phyloP scores from a whole-genome alignment of 2,113 vertebrate species.

The Siniperca chuatsi region DNA sequence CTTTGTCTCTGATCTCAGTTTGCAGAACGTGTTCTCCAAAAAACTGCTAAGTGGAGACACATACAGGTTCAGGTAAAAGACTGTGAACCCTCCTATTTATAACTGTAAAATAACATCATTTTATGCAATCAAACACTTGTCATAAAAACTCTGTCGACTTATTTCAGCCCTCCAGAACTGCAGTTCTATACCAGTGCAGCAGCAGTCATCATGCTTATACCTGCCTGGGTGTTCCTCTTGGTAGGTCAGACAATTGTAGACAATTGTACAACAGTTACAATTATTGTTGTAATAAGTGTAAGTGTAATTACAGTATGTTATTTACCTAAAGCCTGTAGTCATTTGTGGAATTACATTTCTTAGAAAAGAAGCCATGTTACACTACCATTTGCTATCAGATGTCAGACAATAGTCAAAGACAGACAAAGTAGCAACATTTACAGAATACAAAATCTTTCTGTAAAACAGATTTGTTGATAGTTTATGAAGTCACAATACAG shows the following conservation, averaged over 20 bases:
- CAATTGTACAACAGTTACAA: background rate
- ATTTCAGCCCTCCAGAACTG: constrained; percentile 90
- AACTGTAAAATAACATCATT: background rate
- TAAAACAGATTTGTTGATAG: too few species aligned
- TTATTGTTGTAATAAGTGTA: background rate
- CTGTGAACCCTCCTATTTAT: background rate
- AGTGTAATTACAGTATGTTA: background rate
- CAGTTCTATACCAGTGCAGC: constrained; percentile 98
- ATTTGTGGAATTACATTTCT: too few species aligned
- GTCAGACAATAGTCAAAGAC: background rate
- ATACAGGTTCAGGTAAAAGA: constrained; percentile 93
- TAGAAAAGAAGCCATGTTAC: background rate
- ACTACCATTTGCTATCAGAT: background rate
- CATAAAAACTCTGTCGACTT: background rate
- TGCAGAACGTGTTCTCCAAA: constrained; percentile 98
- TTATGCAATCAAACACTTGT: background rate
- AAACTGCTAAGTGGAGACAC: constrained; percentile 97
- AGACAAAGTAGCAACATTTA: background rate
- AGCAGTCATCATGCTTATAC: constrained; percentile 93
- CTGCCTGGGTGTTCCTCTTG: constrained; percentile 95
- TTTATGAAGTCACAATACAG: background rate
- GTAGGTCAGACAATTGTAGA: constrained; percentile 86
- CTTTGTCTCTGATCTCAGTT: constrained; percentile 79
- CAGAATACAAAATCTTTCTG: background rate
- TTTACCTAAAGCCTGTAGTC: background rate